A percentile compares a stretch with the other conserved stretches of the same genome.
Conservation (phyloP, 2,113 vertebrate species). For the Coturnix japonica region DNA sequence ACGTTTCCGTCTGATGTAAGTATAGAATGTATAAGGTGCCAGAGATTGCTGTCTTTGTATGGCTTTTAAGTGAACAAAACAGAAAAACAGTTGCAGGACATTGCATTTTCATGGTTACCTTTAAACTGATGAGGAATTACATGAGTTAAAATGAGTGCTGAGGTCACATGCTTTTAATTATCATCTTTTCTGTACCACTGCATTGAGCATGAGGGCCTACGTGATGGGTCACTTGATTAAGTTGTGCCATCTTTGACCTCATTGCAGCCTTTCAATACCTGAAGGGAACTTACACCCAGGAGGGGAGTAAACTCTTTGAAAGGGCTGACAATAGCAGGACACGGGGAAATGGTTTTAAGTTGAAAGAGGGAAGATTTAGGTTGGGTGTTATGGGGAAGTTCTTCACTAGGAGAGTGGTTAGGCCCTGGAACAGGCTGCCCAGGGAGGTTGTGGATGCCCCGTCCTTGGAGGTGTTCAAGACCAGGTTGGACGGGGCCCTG, state of each 20-base stretch:
- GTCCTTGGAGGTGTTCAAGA: too few relatives aligned
- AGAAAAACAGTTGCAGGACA: not conserved
- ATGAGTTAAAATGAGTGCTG: not conserved
- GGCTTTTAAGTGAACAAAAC: not conserved
- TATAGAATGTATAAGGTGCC: not conserved
- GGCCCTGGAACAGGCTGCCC: too few relatives aligned
- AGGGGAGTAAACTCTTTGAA: too few relatives aligned
- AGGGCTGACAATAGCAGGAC: too few relatives aligned
- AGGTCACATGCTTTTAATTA: not conserved
- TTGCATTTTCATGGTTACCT: not conserved
- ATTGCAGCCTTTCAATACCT: too few relatives aligned
- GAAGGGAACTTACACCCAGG: too few relatives aligned
- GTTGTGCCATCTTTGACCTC: not conserved
- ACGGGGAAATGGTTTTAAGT: too few relatives aligned
- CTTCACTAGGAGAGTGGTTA: too few relatives aligned
- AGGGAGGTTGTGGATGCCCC: too few relatives aligned
- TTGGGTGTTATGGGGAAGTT: too few relatives aligned
- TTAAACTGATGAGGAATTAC: not conserved
- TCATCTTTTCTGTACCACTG: not conserved
- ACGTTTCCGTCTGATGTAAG: not conserved
- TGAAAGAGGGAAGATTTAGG: too few relatives aligned
- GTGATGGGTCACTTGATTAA: not conserved
- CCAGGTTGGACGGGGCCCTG: too few relatives aligned
- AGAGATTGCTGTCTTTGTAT: not conserved
- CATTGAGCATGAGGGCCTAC: not conserved